Evolutionary conservation across 1,140 invertebrate species (phyloP), one percentile per base, ranked within the genome.

Genomic region (Eupeodes corollae): DNA sequence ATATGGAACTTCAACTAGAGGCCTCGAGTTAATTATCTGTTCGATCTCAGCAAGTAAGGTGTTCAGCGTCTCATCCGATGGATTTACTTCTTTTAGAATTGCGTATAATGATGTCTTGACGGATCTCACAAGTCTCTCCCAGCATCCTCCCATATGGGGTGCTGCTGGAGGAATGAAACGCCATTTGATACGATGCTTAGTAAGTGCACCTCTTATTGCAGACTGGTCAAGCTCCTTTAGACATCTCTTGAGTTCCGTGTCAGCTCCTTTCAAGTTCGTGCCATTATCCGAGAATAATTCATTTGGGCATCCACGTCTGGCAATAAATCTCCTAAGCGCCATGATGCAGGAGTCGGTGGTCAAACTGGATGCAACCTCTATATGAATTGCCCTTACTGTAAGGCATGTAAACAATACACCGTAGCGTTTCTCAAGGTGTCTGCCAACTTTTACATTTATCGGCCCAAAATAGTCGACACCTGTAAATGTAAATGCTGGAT

Each of bases 271-370:
- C 42, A 69, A 68, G 44, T 63, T 69, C 1, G 59, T 63, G 0
- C 57, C 67, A 47, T 61, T 59, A 49, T 71, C 69, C 13, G 45
- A 51, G 44, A 56, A 60, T 0, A 72, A 53, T 2, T 42, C 42
- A 0, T 30, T 21, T 8, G 56, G 57, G 33, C 50, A 42, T 9
- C 56, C 55, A 3, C 55, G 32, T 11, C 56, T 40, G 1, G 55
- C 51, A 1, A 50, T 48, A 47, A 58, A 51, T 15, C 55, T 19
- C 45, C 48, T 12, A 1, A 55, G 12, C 0, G 44, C 50, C 47
- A 55, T 52, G 5, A 53, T 51, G 3, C 40, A 35, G 3, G 49
- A 48, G 10, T 46, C 47, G 2, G 42, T 41, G 10, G 13, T 49
- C 0, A 53, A 37, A 13, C 8, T 39, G 30, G 32, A 10, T 10